Base-by-base conservation (phyloP, 1,140 invertebrate genomes). In the Tetragonula clypearis region DNA sequence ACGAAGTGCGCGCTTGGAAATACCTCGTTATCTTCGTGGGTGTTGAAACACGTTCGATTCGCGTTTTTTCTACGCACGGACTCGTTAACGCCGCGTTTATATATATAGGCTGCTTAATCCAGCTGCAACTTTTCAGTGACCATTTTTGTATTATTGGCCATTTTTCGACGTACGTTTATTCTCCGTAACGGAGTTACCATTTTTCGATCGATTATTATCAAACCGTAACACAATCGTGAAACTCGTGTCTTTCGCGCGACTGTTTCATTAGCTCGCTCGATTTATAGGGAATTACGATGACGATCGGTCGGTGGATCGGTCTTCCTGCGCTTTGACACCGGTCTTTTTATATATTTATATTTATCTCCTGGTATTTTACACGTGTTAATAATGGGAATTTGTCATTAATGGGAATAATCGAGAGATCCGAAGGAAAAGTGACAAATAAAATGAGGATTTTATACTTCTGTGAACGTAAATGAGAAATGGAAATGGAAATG, bases 161-260 rank as follows among this genome's bases (percentile, higher is more conserved):
- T 49, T 62, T 81, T 81, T 82, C 11, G 53, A 69, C 65, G 78
- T 69, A 65, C 53, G 14, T 80, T 71, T 80, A 62, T 58, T 15
- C 77, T 55, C 30, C 49, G 58, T 14, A 41, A 71, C 12, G 73
- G 72, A 19, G 72, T 12, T 6, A 4, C 30, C 30, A 12, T 77
- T 41, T 35, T 62, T n/a, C 62, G n/a, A 55, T 66, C 55, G 74
- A 35, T 53, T 66, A 53, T 65, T 62, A 30, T 49, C 41, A 49
- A 49, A 49, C 5, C 41, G 41, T 41, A 26, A 66, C 14, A 9
- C 1, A 35, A 35, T 49, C 41, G 41, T 49, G 41, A 21, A 56
- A 62, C 60, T 62, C 58, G 5, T 11, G 30, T 69, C 11, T 41
- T 14, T 69, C 69, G 69, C 14, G 75, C 60, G 41, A n/a, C 17